Evolutionary conservation across 2,113 vertebrate genomes (phyloP).

Genomic region (Chlamydotis undulata): DNA sequence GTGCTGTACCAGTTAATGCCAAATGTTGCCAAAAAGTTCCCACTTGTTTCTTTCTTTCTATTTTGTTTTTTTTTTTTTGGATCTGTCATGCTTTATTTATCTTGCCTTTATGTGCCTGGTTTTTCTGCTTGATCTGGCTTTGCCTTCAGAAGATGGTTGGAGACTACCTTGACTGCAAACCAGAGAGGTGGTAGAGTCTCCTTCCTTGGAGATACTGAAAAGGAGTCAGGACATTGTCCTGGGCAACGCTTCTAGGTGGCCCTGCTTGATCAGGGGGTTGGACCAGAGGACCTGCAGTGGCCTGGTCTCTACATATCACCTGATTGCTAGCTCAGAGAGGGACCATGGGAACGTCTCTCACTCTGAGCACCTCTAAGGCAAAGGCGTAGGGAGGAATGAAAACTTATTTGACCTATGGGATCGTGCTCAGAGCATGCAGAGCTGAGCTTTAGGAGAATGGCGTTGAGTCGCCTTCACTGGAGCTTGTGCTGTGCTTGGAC

Average conservation of each 20-base stretch:
- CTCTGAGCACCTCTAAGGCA: not conserved
- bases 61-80: not conserved
- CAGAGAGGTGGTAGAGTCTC: not conserved
- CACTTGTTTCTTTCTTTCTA: not conserved
- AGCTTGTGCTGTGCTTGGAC: accelerated
- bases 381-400: not conserved
- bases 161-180: accelerated
- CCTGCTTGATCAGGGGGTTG: not conserved
- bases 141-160: not conserved
- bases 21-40: not conserved
- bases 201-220: not conserved
- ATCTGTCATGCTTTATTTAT: not conserved
- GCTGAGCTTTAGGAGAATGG: not conserved
- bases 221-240: not conserved
- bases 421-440: not conserved
- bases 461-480: not conserved
- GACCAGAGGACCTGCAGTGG: not conserved
- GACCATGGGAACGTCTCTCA: not conserved
- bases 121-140: not conserved
- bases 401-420: not conserved
- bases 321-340: accelerated
- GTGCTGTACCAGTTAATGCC: not conserved
- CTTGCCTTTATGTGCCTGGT: not conserved
- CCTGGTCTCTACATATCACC: not conserved
- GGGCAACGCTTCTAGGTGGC: not conserved